These are phyloP conservation scores for Styela clava DNA, from an alignment of 23 tunicate genomes.

Conservation along the genomic window DNA sequence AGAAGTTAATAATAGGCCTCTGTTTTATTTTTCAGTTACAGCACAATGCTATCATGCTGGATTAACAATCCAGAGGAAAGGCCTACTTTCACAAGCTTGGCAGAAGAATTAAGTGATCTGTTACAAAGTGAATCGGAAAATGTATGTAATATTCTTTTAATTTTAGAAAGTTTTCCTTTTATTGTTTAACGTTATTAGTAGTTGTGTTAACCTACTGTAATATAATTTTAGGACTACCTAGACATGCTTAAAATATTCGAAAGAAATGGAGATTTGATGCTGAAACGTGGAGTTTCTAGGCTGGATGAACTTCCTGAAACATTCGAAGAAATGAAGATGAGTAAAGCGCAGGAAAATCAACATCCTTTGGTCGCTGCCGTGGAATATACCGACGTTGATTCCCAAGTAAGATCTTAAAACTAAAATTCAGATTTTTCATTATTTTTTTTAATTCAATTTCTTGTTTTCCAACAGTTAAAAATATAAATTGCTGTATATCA, in stretches of 20 bases:
- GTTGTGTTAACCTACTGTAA: background rate
- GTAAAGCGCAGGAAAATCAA: background rate
- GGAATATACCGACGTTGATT: slow-evolving; percentile 24
- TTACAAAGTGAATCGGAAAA: slow-evolving; percentile 71
- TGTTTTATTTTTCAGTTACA: slow-evolving; percentile 63
- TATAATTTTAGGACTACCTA: slow-evolving; percentile 51
- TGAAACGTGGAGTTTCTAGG: slow-evolving; percentile 47
- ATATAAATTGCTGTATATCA: too few species aligned
- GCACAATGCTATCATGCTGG: slow-evolving; percentile 90
- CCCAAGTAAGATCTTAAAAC: background rate
- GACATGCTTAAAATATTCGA: slow-evolving; percentile 69
- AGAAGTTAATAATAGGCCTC: too few species aligned
- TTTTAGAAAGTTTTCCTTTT: background rate
- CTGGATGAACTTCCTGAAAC: slow-evolving; percentile 59
- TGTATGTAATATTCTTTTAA: slow-evolving; percentile 35
- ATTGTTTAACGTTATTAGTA: background rate
- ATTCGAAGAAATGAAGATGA: slow-evolving; percentile 20
- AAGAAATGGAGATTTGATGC: slow-evolving; percentile 35
- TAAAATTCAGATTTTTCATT: background rate
- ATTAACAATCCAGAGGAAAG: slow-evolving; percentile 64
- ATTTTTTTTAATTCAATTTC: background rate
- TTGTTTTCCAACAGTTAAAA: too few species aligned
- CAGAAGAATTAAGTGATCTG: slow-evolving; percentile 73
- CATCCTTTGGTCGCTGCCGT: slow-evolving; percentile 4
- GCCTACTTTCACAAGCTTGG: slow-evolving; percentile 76